Percentiles rank a stretch among this genome's conserved stretches.
These are phyloP conservation scores for Melanostigma gelatinosum DNA, from an alignment of 2,113 vertebrate species.

Conservation along the genomic window DNA sequence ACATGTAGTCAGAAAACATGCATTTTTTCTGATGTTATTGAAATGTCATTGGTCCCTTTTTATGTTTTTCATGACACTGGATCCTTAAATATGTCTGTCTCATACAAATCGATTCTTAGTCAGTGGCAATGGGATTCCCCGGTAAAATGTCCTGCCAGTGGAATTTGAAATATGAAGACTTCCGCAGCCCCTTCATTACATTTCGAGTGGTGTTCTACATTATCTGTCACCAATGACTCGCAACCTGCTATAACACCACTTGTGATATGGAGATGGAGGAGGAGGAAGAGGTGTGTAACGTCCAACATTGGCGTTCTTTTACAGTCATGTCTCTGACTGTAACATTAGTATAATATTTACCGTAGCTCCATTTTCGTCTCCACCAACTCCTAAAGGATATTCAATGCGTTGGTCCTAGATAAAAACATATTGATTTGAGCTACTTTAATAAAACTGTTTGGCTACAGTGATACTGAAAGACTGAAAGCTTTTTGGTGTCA, in stretches of 20 bases:
- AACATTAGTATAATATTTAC: background rate
- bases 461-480: background rate
- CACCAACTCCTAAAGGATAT: background rate
- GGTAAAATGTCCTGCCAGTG: conserved; percentile 22
- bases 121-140: background rate
- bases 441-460: conserved; percentile 1
- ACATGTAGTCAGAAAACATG: background rate
- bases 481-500: background rate
- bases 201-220: conserved; percentile 36
- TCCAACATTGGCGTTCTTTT: background rate
- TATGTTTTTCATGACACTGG: conserved; percentile 2
- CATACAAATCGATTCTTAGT: conserved; percentile 11
- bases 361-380: background rate
- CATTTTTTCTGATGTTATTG: background rate
- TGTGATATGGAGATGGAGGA: conserved; percentile 2
- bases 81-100: background rate
- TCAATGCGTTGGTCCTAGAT: background rate
- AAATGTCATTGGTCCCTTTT: background rate
- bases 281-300: conserved; percentile 12
- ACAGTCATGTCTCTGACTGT: background rate
- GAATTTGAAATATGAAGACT: conserved; percentile 6
- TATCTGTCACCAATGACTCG: conserved; percentile 12
- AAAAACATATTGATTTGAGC: background rate
- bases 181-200: conserved; percentile 1
- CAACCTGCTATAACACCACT: conserved; percentile 16